Evolutionary conservation across 2,113 vertebrate genomes (phyloP).

Genomic region (Vombatus ursinus): DNA sequence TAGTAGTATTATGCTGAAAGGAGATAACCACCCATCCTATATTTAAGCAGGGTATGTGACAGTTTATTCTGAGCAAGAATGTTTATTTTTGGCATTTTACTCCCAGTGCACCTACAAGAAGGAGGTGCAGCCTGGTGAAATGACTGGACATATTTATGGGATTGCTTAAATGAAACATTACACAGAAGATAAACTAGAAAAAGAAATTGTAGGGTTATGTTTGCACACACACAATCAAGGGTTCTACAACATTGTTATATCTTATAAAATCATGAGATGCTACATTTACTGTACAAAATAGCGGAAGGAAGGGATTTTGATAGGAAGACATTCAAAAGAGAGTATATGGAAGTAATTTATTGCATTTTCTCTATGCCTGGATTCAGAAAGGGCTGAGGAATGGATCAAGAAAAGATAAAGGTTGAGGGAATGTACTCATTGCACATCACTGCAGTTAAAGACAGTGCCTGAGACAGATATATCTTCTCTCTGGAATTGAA

Average conservation of each 20-base stretch:
- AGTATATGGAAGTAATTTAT: constrained; percentile 45
- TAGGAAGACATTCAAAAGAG: constrained; percentile 40
- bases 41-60: neutral
- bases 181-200: constrained; percentile 73
- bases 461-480: neutral
- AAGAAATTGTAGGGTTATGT: constrained; percentile 57
- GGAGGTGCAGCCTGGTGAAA: constrained; percentile 28
- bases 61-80: constrained; percentile 31
- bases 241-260: constrained; percentile 45
- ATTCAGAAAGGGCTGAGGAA: constrained; percentile 15
- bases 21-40: constrained; percentile 34
- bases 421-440: neutral
- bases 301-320: constrained; percentile 28
- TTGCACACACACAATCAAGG: constrained; percentile 55
- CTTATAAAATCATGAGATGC: constrained; percentile 62
- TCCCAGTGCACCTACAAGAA: constrained; percentile 31
- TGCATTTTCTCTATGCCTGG: constrained; percentile 27
- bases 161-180: constrained; percentile 65
- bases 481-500: neutral
- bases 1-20: neutral
- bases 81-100: constrained; percentile 34
- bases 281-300: constrained; percentile 53
- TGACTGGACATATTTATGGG: constrained; percentile 59
- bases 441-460: constrained; percentile 18
- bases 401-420: neutral